Conservation (phyloP, 2,113 vertebrate species). For the Microcebus tavaratra region DNA sequence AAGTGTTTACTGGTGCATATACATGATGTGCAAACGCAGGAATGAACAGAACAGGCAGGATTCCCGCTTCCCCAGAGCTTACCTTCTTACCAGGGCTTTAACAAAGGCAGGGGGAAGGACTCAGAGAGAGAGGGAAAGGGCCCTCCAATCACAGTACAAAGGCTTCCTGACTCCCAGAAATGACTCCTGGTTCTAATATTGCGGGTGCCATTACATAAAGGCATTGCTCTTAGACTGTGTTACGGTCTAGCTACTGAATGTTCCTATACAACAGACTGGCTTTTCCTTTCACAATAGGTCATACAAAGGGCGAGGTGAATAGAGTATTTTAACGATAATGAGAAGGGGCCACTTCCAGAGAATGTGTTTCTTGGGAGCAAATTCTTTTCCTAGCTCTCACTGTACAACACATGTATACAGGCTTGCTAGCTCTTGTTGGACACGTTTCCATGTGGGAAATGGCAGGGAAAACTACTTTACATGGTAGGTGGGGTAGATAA, state of each 20-base stretch:
- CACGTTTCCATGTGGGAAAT: neutral
- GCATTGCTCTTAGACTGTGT: neutral
- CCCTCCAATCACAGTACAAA: neutral
- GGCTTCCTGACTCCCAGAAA: neutral
- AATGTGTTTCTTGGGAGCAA: neutral
- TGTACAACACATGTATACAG: rapidly evolving
- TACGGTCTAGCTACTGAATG: neutral
- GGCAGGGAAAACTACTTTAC: neutral
- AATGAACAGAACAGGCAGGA: neutral
- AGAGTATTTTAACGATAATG: neutral
- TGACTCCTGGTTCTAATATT: neutral
- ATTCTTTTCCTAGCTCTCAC: neutral
- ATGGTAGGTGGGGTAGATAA: neutral
- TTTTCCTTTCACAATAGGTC: neutral
- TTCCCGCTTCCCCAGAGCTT: neutral
- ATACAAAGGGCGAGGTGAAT: neutral
- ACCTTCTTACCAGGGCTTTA: neutral
- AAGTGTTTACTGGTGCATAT: neutral
- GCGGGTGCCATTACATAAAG: neutral
- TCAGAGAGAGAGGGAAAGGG: neutral
- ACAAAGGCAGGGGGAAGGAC: neutral
- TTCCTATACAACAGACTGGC: neutral
- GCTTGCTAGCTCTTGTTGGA: neutral
- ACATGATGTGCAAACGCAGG: neutral
- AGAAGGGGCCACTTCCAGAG: neutral